Percentiles rank a stretch among this genome's conserved stretches.
Evolutionary conservation across 1,140 invertebrate genomes (phyloP).

Genomic region (Atta cephalotes): DNA sequence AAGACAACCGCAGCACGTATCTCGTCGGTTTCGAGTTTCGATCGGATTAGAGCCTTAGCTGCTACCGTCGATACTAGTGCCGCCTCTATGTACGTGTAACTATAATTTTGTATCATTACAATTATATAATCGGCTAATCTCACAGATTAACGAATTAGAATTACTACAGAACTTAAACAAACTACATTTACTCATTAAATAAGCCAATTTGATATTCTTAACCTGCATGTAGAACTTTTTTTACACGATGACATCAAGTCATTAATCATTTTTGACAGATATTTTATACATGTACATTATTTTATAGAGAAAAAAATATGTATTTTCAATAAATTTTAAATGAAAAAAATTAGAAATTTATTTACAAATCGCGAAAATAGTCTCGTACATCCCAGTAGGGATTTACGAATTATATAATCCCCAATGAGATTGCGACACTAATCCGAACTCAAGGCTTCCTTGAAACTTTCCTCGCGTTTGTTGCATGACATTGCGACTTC

Average conservation of each 20-base stretch:
- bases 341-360: background rate
- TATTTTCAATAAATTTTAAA: background rate
- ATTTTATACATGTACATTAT: background rate
- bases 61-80: background rate
- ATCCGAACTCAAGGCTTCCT: constrained; percentile 46
- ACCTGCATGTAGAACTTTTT: background rate
- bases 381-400: background rate
- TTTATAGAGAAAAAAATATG: background rate
- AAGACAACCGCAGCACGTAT: constrained; percentile 39
- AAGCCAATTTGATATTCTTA: background rate
- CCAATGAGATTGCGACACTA: constrained; percentile 27
- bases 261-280: background rate
- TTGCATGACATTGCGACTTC: constrained; percentile 37
- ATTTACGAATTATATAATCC: constrained; percentile 27
- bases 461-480: constrained; percentile 36
- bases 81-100: background rate
- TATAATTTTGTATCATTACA: constrained; percentile 34
- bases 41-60: constrained; percentile 32
- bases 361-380: background rate
- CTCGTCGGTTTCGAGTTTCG: constrained; percentile 37
- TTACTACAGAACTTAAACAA: background rate
- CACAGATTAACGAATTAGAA: background rate
- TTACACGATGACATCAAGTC: background rate
- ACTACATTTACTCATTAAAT: background rate
- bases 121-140: constrained; percentile 25